Conservation (phyloP, 2,797 vertebrate species). For the Muraenolepis orangiensis region DNA sequence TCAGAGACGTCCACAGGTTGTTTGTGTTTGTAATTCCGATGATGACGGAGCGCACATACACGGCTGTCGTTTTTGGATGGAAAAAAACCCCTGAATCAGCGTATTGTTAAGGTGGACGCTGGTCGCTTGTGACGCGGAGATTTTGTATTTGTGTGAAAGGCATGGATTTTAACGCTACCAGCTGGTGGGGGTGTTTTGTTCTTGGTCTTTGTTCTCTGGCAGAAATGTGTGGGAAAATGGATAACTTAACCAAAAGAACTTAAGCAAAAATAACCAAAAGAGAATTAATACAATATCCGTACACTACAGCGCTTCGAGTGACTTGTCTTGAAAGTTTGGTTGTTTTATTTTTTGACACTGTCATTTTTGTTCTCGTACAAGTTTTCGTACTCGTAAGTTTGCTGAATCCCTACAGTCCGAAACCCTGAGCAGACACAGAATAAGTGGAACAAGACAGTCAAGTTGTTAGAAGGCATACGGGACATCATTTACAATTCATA, state of each 20-base stretch:
- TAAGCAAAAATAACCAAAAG: not conserved
- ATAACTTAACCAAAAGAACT: not conserved
- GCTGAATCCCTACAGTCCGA: not conserved
- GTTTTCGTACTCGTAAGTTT: too few relatives aligned
- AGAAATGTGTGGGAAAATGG: not conserved
- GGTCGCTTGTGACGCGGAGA: not conserved
- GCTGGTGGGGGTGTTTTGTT: not conserved
- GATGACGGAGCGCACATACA: not conserved
- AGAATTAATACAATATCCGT: not conserved
- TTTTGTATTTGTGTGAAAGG: not conserved
- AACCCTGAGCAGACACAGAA: not conserved
- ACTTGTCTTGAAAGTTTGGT: not conserved
- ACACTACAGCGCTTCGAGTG: too few relatives aligned
- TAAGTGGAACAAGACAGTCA: not conserved
- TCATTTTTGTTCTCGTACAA: too few relatives aligned
- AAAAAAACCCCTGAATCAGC: slow-evolving; percentile 18
- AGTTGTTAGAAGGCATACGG: not conserved
- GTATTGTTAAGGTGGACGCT: slow-evolving; percentile 21
- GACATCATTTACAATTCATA: not conserved
- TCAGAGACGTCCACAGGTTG: slow-evolving; percentile 46
- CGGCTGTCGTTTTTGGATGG: not conserved
- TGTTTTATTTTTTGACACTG: too few relatives aligned
- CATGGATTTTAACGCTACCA: not conserved
- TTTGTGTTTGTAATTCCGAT: slow-evolving; percentile 50
- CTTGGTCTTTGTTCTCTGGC: not conserved